These are phyloP conservation scores for Lophura nycthemera DNA, from an alignment of 2,113 vertebrate species.

Conservation along the genomic window DNA sequence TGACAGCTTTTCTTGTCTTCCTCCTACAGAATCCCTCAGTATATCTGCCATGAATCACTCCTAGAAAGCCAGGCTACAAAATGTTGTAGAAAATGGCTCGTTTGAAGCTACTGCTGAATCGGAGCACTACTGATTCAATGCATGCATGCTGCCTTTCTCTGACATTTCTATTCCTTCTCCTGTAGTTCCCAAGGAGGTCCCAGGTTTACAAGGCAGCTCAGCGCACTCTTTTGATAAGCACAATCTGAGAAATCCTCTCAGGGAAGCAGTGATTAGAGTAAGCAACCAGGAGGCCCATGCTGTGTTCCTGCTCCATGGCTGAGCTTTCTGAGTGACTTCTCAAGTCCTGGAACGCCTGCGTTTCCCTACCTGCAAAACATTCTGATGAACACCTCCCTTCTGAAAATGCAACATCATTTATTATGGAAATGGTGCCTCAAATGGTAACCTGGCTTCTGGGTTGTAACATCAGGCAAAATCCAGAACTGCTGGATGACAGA, in stretches of 20 bases:
- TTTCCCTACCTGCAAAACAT: not conserved
- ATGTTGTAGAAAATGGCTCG: not conserved
- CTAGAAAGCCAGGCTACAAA: not conserved
- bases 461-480: not conserved
- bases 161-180: not conserved
- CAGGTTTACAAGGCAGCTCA: not conserved
- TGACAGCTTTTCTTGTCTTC: not conserved
- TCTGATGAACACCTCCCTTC: not conserved
- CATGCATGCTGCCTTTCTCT: not conserved
- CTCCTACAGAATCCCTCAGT: slow-evolving; percentile 6
- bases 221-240: not conserved
- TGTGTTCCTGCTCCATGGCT: not conserved
- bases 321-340: slow-evolving; percentile 34
- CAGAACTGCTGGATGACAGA: not conserved
- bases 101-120: not conserved
- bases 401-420: slow-evolving; percentile 7
- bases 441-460: not conserved
- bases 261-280: slow-evolving; percentile 33
- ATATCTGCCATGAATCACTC: slow-evolving; percentile 14
- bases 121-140: not conserved
- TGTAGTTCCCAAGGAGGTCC: not conserved
- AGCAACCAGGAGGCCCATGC: not conserved
- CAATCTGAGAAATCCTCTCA: not conserved
- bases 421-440: not conserved
- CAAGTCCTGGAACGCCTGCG: slow-evolving; percentile 14